Conservation (phyloP, 2,113 vertebrate species). For the Ictalurus furcatus region DNA sequence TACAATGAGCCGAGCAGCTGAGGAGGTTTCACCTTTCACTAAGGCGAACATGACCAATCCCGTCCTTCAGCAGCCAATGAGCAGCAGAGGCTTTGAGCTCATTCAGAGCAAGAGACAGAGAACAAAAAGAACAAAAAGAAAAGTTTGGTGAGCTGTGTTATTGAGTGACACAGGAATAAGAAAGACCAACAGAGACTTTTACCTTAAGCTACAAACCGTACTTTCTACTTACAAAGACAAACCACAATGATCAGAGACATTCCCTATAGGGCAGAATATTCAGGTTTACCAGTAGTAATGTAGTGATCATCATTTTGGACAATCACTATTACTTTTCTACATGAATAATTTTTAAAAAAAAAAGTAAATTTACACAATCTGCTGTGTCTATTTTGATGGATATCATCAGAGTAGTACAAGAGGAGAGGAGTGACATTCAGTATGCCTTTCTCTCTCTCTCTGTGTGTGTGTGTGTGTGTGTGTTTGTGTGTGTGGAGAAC, state of each 20-base stretch:
- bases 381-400: background rate
- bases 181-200: constrained; percentile 1
- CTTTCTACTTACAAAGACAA: constrained; percentile 6
- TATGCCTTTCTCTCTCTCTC: background rate
- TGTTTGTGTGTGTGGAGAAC: constrained; percentile 5
- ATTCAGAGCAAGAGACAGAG: constrained; percentile 55
- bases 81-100: constrained; percentile 41
- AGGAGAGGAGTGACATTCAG: constrained; percentile 30
- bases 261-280: background rate
- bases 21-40: constrained; percentile 72
- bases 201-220: background rate
- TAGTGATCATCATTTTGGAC: background rate
- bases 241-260: background rate
- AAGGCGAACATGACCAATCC: constrained; percentile 73
- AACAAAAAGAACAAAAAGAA: constrained; percentile 64
- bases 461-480: constrained; percentile 25
- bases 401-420: background rate
- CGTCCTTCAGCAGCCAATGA: constrained; percentile 68
- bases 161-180: constrained; percentile 25
- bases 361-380: background rate
- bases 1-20: constrained; percentile 77
- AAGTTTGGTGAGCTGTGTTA: constrained; percentile 23
- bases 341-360: background rate
- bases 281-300: background rate
- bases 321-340: background rate